Percentiles rank a stretch among this genome's conserved stretches.
Conservation (phyloP, 2,888 invertebrate genomes). For the Hemithea aestivaria region DNA sequence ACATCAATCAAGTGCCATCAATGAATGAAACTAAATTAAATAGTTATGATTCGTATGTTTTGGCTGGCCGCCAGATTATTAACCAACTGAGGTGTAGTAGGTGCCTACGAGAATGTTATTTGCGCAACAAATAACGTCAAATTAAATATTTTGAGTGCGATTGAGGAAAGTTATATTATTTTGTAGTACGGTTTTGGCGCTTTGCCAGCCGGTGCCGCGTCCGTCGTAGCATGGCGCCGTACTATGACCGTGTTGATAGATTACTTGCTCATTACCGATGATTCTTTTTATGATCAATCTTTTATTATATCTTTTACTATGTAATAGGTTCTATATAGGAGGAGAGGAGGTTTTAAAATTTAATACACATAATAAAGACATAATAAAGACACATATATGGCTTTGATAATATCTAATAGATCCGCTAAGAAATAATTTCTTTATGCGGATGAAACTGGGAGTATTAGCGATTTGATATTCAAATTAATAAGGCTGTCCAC, state of each 20-base stretch:
- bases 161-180: constrained; percentile 15
- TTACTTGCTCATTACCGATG: constrained; percentile 1
- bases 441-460: too few species aligned
- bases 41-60: constrained; percentile 23
- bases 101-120: constrained; percentile 24
- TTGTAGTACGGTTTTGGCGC: constrained; percentile 16
- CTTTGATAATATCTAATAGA: too few species aligned
- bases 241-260: constrained; percentile 1
- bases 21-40: constrained; percentile 34
- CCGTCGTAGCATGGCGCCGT: constrained; percentile 2
- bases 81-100: constrained; percentile 23
- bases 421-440: too few species aligned
- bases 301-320: constrained; percentile 1
- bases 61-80: constrained; percentile 35
- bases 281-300: constrained; percentile 8
- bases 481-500: too few species aligned
- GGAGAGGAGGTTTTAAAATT: too few species aligned
- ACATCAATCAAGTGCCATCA: constrained; percentile 33
- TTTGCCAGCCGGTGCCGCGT: constrained; percentile 24
- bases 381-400: too few species aligned
- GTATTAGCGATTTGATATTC: too few species aligned
- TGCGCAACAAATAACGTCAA: constrained; percentile 27
- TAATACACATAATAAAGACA: too few species aligned
- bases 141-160: constrained; percentile 23
- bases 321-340: too few species aligned